Base-by-base conservation (phyloP, 2,888 invertebrate species). In the Sylvicola cinctus region DNA sequence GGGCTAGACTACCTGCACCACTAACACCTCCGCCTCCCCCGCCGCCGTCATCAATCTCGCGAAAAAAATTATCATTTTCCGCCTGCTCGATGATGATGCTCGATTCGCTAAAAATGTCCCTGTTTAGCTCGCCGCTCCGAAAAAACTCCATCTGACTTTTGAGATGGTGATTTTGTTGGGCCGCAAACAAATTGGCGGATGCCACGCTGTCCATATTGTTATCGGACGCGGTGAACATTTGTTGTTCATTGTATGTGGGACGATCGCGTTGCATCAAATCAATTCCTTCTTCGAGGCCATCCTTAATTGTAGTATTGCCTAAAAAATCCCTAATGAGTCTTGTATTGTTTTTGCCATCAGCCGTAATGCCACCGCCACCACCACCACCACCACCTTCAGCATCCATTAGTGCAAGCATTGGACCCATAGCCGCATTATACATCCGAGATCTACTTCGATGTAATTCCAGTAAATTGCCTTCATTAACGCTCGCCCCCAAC, bases 281-380 rank as follows among this genome's bases (percentile, higher is more conserved):
- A 38, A 72, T 59, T 12, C 71, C 72, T 56, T 72, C 72, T 53
- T 72, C 72, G 36, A 72, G 60, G 6, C 71, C 71, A 50, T 72
- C 72, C 54, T 71, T 71, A 3, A 72, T 63, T 4, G 68, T 64
- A 4, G 70, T 70, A 45, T 70, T 71, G 8, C 71, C 70, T 43
- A 72, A 57, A 46, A 72, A 70, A 59, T 71, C 71, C 41, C 71
- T 56, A 29, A 72, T 20, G 20, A 20, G 20, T 20, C 20, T 20
- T 20, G 25, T 17, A 27, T 27, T 16, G 31, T 31, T 33, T 15
- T 16, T 10, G 23, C 31, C 38, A 2, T 28, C 20, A 8, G 25
- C 32, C 15, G 16, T 25, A 6, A 16, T 16, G 10, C 13, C 30
- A 16, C 30, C 31, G 17, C 17, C 30, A 10, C 7, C 29, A 20